A percentile compares a stretch with the other conserved stretches of the same genome.
Evolutionary conservation across 2,888 invertebrate species (phyloP).

Genomic region (Ophraella communa): DNA sequence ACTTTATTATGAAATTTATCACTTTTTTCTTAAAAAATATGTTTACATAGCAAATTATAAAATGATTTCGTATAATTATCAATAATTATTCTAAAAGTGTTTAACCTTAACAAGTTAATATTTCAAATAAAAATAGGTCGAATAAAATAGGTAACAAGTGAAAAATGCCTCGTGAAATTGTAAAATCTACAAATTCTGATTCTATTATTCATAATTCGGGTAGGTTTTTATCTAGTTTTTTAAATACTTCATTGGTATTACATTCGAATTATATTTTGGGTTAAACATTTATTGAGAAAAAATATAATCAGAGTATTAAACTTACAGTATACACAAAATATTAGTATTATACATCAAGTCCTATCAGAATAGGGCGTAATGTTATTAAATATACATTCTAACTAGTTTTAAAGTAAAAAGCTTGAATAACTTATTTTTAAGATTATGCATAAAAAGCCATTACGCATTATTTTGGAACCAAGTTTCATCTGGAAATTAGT

Average conservation of each 20-base stretch:
- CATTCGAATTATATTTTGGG: not conserved
- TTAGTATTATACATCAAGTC: no score
- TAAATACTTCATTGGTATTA: not conserved
- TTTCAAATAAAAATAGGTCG: no score
- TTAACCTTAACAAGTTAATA: not conserved
- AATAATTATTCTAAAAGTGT: not conserved
- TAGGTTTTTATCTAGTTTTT: not conserved
- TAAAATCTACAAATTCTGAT: slow-evolving; percentile 16
- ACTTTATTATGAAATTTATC: not conserved
- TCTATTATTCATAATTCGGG: slow-evolving; percentile 21
- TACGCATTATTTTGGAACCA: no score
- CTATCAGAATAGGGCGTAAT: no score
- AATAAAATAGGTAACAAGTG: not conserved
- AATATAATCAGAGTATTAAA: not conserved
- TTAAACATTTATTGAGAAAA: no score
- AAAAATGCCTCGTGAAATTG: slow-evolving; percentile 28
- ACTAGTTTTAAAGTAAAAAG: no score
- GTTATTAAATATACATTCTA: no score
- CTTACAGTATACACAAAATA: no score
- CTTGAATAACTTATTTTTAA: no score
- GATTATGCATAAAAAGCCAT: no score
- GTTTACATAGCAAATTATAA: slow-evolving; percentile 10
- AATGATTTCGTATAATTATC: slow-evolving; percentile 6
- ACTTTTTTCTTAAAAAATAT: not conserved
- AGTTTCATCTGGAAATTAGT: no score